Evolutionary conservation across 2,113 vertebrate genomes (phyloP).

Genomic region (Piaya cayana): DNA sequence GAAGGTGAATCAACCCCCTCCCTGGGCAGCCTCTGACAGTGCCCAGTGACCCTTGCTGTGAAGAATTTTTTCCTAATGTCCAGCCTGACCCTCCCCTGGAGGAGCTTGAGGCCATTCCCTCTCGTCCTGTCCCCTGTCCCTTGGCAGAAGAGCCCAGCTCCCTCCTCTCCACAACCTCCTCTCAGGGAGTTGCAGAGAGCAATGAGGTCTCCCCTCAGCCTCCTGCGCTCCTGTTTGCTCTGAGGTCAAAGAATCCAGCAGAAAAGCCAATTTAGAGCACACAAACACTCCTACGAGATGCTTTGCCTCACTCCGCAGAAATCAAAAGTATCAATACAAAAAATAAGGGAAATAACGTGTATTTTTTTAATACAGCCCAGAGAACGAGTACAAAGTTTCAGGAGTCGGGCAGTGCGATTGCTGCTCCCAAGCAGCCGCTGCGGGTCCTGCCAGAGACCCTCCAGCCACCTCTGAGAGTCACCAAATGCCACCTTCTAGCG

Average conservation of each 20-base stretch:
- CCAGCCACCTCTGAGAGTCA: not conserved
- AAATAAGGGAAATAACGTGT: not conserved
- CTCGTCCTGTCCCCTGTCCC: too few species aligned
- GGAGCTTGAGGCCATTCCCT: too few species aligned
- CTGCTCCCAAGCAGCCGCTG: not conserved
- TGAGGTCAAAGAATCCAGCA: fast-evolving
- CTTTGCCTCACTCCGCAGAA: not conserved
- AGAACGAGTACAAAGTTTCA: not conserved
- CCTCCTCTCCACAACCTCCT: too few species aligned
- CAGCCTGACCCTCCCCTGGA: too few species aligned
- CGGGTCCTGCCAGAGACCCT: not conserved
- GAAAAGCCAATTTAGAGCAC: not conserved
- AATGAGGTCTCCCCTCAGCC: too few species aligned
- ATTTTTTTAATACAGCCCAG: not conserved
- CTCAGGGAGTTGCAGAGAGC: too few species aligned
- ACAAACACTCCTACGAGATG: not conserved
- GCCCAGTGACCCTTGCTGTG: too few species aligned
- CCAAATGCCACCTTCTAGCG: not conserved
- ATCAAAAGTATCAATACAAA: not conserved
- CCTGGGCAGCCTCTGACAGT: too few species aligned
- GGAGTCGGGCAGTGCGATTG: not conserved
- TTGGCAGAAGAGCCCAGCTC: too few species aligned
- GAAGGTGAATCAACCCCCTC: too few species aligned
- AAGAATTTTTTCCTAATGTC: too few species aligned
- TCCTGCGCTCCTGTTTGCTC: too few species aligned